Base-by-base conservation (phyloP, 2,888 invertebrate genomes). In the Scaptomyza parva region DNA sequence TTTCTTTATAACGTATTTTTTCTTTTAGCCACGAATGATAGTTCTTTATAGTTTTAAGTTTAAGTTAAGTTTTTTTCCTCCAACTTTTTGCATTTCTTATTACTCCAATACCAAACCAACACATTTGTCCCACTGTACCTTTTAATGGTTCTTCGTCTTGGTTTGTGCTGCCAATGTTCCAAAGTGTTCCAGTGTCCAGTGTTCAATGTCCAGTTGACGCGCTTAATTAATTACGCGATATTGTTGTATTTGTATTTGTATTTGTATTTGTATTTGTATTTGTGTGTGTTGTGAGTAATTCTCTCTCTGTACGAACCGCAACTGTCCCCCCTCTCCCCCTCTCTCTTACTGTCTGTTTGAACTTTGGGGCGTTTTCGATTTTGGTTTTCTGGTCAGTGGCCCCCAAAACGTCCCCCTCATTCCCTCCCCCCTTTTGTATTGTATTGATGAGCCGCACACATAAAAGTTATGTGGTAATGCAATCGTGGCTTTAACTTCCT, bases 171-270 rank as follows among this genome's bases (percentile, higher is more conserved):
- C 4, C 47, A 40, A 43, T 55, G 48, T 62, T 59, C 40, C 73
- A 66, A 53, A 59, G 81, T 80, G 59, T 43, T 43, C 45, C 78
- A 69, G 58, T 67, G 88, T 83, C 89, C 90, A 85, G 88, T 65
- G 22, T 55, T 45, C 86, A 72, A 60, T 71, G 88, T 83, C 89
- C 90, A 85, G 88, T 82, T 90, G 89, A 87, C 86, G 88, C 71
- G 86, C 80, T 88, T 89, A 90, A 90, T 89, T 89, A 89, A 89
- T 90, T 89, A 90, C 85, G 76, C 83, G 88, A 84, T 30, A 30
- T 83, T 83, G 85, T 83, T 86, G 85, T 84, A 84, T 76, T 86
- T 76, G 83, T n/a, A n/a, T n/a, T n/a, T n/a, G n/a, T n/a, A n/a
- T n/a, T n/a, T n/a, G n/a, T n/a, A n/a, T n/a, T n/a, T n/a, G n/a